These are phyloP conservation scores for Limnephilus lunatus DNA, from an alignment of 2,888 invertebrate genomes.

Conservation along the genomic window DNA sequence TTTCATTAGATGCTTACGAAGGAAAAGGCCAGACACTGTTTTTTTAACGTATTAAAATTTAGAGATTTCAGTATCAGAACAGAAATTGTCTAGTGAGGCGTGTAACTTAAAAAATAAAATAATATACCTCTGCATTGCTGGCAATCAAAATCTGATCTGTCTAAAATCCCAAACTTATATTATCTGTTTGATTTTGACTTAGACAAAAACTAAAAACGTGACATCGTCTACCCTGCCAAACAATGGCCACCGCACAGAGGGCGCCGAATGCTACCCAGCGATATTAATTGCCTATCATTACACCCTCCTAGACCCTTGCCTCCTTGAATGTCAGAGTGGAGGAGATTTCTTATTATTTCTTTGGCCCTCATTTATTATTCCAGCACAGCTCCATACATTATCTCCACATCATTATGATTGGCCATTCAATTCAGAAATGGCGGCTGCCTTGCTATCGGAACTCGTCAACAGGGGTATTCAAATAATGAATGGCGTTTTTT, in stretches of 20 bases:
- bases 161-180: not conserved
- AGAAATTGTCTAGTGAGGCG: not conserved
- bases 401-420: slow-evolving; percentile 64
- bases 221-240: not conserved
- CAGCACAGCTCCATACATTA: slow-evolving; percentile 61
- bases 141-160: not conserved
- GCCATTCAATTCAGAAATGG: slow-evolving; percentile 62
- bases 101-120: not conserved
- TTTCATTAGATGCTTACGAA: too few species aligned
- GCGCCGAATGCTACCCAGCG: slow-evolving; percentile 43
- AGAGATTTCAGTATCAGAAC: not conserved
- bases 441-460: slow-evolving; percentile 22
- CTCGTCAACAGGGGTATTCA: slow-evolving; percentile 56
- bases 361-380: slow-evolving; percentile 59
- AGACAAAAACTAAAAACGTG: not conserved
- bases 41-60: not conserved
- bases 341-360: slow-evolving; percentile 49
- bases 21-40: too few species aligned
- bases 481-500: slow-evolving; percentile 5
- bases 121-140: not conserved
- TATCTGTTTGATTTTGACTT: not conserved
- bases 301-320: slow-evolving; percentile 44
- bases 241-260: slow-evolving; percentile 56
- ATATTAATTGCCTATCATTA: slow-evolving; percentile 65
- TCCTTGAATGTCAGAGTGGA: slow-evolving; percentile 13